Base-by-base conservation (phyloP, 2,888 invertebrate species). In the Pemphredon lugubris region DNA sequence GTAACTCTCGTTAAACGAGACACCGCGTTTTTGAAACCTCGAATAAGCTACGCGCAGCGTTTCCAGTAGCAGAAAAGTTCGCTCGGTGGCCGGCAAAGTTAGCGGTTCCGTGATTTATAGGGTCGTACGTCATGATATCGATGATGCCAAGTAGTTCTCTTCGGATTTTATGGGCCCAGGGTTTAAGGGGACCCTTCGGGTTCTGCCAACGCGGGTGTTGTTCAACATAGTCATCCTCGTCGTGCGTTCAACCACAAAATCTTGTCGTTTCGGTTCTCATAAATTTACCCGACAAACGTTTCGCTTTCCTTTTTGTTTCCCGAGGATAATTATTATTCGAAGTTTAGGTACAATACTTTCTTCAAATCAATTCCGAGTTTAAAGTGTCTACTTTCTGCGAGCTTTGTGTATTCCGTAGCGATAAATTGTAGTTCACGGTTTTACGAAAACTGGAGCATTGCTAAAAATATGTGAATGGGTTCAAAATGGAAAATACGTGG, bases 101-200 rank as follows among this genome's bases (percentile, higher is more conserved):
- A 79, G 74, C 58, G 53, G 66, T 69, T 50, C 59, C 66, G 71
- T 81, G 79, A 76, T 83, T 81, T 80, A 83, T 76, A 70, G 77
- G 70, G 66, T 65, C 69, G 72, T 77, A 76, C 59, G 71, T 67
- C 74, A 75, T 71, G 61, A 66, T 77, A 82, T 82, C 71, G 77
- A 66, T 71, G 54, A 73, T 73, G 57, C 63, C 75, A 50, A 67
- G 53, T 53, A 57, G 45, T 37, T 57, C 50, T 67, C 65, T 57
- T 48, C 40, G 58, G 39, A 70, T 79, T 82, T 83, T 83, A 82
- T 64, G 70, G 73, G 32, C 45, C 50, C 55, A 39, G 34, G 40
- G 34, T 7, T 65, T 48, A 44, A 42, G 6, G 26, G 26, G 45
- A 7, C 14, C 26, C 14, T 13, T 34, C 6, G n/a, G 11, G 34